A percentile compares a stretch with the other conserved stretches of the same genome.
Conservation (phyloP, 2,888 invertebrate species). For the Ferrisia virgata region DNA sequence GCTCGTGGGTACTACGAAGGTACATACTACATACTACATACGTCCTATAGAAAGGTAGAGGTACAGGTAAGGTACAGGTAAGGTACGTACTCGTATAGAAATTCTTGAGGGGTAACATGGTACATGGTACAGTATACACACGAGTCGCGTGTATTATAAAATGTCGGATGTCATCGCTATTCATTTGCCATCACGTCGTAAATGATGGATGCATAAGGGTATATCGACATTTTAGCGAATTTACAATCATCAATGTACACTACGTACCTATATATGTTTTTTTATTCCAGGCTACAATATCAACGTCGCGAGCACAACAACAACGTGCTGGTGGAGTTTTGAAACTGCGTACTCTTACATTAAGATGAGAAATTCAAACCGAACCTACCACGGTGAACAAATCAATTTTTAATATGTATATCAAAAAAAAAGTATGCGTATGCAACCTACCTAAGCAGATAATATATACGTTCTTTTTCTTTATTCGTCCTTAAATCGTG, state of each 20-base stretch:
- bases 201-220: constrained; percentile 13
- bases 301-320: neutral
- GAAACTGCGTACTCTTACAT: neutral
- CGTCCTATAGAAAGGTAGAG: too few relatives aligned
- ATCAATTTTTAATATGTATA: constrained; percentile 12
- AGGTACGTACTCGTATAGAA: neutral
- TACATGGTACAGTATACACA: too few relatives aligned
- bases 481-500: too few relatives aligned
- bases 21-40: neutral
- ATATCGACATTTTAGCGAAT: neutral
- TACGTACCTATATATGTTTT: neutral
- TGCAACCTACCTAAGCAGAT: too few relatives aligned
- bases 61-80: too few relatives aligned
- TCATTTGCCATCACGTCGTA: neutral
- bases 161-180: constrained; percentile 4
- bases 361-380: neutral
- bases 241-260: neutral
- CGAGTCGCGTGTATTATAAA: neutral
- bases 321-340: neutral
- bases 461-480: too few relatives aligned
- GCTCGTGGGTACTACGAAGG: neutral
- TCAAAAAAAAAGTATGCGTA: too few relatives aligned
- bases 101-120: neutral
- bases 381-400: neutral
- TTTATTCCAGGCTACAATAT: neutral